A percentile compares a stretch with the other conserved stretches of the same genome.
Evolutionary conservation across 2,113 vertebrate genomes (phyloP).

Genomic region (Hoplias malabaricus): DNA sequence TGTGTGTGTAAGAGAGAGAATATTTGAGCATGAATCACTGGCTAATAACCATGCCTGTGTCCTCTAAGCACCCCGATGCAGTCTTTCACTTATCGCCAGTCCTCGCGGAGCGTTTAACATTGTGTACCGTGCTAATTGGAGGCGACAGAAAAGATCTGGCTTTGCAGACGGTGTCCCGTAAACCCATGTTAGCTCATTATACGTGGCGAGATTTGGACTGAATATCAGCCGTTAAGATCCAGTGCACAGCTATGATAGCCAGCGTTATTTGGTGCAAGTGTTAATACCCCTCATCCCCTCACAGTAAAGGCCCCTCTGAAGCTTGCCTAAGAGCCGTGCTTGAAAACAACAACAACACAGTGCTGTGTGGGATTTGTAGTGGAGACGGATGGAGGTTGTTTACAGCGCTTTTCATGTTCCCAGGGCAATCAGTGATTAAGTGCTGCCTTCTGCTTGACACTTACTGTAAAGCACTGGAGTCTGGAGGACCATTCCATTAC

Average conservation of each 20-base stretch:
- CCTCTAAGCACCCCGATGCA: not conserved
- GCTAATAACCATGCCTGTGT: not conserved
- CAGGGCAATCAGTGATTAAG: not conserved
- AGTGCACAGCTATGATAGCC: not conserved
- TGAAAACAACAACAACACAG: not conserved
- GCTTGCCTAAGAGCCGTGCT: not conserved
- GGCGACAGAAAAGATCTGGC: not conserved
- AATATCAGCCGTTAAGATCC: not conserved
- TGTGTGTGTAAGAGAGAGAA: not conserved
- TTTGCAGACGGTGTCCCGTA: not conserved
- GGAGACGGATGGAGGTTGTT: constrained; percentile 13
- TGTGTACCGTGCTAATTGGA: not conserved
- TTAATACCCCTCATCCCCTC: not conserved
- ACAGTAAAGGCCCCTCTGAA: not conserved
- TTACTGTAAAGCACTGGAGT: not conserved
- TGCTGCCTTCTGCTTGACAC: not conserved
- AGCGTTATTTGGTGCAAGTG: not conserved
- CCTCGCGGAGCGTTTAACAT: not conserved
- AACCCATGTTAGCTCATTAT: not conserved
- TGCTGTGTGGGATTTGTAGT: constrained; percentile 15
- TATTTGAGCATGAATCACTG: not conserved
- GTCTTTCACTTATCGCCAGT: not conserved
- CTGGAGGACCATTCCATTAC: not conserved
- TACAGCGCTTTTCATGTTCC: not conserved
- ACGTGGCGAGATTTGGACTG: not conserved